These are phyloP conservation scores for Limnodromus scolopaceus DNA, from an alignment of 2,797 vertebrate species.

Conservation along the genomic window DNA sequence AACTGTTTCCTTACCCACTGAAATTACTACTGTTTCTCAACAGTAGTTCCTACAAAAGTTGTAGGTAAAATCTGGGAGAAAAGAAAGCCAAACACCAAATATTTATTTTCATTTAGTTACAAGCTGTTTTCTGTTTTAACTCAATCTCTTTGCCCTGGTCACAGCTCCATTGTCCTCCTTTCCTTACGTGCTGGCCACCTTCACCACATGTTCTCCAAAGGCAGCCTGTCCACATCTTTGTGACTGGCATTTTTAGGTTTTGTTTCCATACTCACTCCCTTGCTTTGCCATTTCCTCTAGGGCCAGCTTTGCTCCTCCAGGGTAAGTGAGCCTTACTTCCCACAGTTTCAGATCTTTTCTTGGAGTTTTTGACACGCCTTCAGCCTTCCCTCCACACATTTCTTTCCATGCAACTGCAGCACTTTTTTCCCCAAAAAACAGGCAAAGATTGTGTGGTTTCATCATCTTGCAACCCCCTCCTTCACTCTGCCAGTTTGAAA, in stretches of 20 bases:
- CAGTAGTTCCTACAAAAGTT: background rate
- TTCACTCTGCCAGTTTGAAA: background rate
- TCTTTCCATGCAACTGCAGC: background rate
- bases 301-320: background rate
- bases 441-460: background rate
- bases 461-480: background rate
- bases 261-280: background rate
- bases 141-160: background rate
- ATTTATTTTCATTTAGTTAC: background rate
- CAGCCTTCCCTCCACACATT: background rate
- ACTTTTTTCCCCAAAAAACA: fast-evolving
- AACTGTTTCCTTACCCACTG: background rate
- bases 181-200: background rate
- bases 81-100: background rate
- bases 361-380: background rate
- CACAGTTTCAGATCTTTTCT: background rate
- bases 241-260: background rate
- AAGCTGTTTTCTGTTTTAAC: background rate
- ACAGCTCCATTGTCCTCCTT: background rate
- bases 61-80: background rate
- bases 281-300: background rate
- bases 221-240: background rate
- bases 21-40: background rate
- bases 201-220: background rate
- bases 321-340: background rate